Evolutionary conservation across 2,113 vertebrate genomes (phyloP), one percentile per base, ranked within the genome.

Genomic region (Diadophis punctatus): DNA sequence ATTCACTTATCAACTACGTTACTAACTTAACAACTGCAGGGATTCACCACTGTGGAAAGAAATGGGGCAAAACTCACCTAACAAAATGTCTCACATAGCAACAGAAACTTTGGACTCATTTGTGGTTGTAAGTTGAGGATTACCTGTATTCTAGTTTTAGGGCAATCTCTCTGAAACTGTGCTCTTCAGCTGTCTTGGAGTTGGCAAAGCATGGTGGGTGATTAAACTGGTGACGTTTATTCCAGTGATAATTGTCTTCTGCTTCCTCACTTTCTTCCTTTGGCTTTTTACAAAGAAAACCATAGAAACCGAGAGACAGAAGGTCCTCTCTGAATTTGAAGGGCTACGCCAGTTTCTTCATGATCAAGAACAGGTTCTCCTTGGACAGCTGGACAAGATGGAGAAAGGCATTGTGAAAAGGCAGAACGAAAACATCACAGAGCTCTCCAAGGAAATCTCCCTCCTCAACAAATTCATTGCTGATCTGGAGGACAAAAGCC

Each of bases 341-440:
- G 94, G 87, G 7, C 94, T 98, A 12, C 89, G 95, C 85, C 97
- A 96, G 90, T 98, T 98, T 90, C 95, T 98, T 11, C 96, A 95
- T 0, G 97, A 97, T 1, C 98, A 98, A 95, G 97, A 98, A 93
- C 95, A 96, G 0, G 2, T 96, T 7, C 96, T 98, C 0, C 91
- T 97, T 92, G 96, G 96, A 0, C 97, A 96, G 11, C 97, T 98
- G 63, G 97, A 98, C 53, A 96, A 96, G 94, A 96, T 98, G 92
- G 97, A 98, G 93, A 94, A 96, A 88, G 96, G 88, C 86, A 95
- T 98, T 5, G 92, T 96, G 8, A 94, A 53, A 94, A 96, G 97
- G 88, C 97, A 98, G 95, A 97, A 97, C 0, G 97, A 97, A 92
- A 98, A 98, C 96, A 94, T 98, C 95, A 95, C 95, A 0, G 96